Evolutionary conservation across 2,797 vertebrate genomes (phyloP), one percentile per base, ranked within the genome.

Genomic region (Coccyzus lansbergi): DNA sequence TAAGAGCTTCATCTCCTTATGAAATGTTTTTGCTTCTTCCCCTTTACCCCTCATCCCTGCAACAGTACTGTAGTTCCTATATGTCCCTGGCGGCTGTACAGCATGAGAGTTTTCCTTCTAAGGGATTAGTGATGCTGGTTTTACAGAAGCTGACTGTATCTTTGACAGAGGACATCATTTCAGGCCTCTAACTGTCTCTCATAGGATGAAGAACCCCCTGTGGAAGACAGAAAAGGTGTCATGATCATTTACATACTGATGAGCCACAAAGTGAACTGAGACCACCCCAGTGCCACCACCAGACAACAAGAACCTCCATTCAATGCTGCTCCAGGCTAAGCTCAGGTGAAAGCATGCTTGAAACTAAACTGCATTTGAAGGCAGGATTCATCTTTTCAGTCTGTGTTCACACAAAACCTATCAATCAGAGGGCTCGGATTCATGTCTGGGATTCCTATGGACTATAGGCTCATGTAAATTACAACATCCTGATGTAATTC

Each of bases 361-460:
- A 92, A 87, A 8, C 26, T 87, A 69, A 87, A 85, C 12, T 84
- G 14, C 28, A 42, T 11, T 7, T 62, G n/a, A 84, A 81, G 42
- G 36, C 33, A 58, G 49, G 48, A 26, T 83, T 88, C 33, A 28
- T 55, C 64, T 89, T 78, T 91, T 65, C 2, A 2, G 25, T 40
- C 42, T 88, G 36, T 62, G 34, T 44, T 92, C 59, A 52, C 15
- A 46, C 29, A 72, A 79, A 84, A 58, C 26, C 44, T 72, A 33
- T 40, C 60, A 87, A 33, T 40, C 60, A 87, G 71, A 64, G n/a
- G 51, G 40, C 12, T n/a, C 9, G 58, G 69, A 60, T 91, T 86
- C 31, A 60, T 63, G 40, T 74, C 69, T 67, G 42, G 24, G 12
- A 53, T 88, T 95, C 40, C 38, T 70, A 49, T 72, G 49, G 89